Conservation (phyloP, 92 coral and sea anemone species). For the Zoanthus gigantus region DNA sequence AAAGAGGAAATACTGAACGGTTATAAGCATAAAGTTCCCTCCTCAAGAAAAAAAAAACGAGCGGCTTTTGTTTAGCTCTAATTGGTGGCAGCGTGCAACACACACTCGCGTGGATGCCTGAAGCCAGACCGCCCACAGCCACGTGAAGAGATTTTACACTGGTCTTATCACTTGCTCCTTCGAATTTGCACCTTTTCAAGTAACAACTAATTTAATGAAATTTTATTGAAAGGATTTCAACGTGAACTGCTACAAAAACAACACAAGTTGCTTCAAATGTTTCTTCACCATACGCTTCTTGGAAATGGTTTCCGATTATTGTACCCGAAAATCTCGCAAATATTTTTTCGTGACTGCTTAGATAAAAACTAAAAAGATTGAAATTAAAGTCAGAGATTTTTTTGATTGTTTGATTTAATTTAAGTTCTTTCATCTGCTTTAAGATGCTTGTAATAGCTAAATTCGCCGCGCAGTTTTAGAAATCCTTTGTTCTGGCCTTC, state of each 20-base stretch:
- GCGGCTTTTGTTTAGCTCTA: slow-evolving; percentile 17
- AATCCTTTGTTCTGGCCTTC: neutral
- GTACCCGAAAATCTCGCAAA: neutral
- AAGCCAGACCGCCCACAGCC: slow-evolving; percentile 54
- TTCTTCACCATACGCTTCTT: neutral
- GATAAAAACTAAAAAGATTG: neutral
- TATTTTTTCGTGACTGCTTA: neutral
- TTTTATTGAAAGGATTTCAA: neutral
- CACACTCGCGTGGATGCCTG: slow-evolving; percentile 48
- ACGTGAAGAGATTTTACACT: slow-evolving; percentile 26
- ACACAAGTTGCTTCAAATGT: neutral
- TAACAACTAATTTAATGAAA: neutral
- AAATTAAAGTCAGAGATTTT: neutral
- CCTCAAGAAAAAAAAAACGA: slow-evolving; percentile 1
- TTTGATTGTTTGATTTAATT: neutral
- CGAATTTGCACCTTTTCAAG: neutral
- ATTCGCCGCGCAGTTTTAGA: neutral
- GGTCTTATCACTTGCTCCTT: slow-evolving; percentile 16
- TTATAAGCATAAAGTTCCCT: neutral
- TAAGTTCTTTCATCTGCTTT: neutral
- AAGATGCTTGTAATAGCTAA: neutral
- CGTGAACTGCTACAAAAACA: neutral
- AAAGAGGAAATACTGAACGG: neutral
- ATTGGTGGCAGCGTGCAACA: slow-evolving; percentile 10
- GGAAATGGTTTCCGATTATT: neutral